A percentile compares a stretch with the other conserved stretches of the same genome.
phyloP scores from a whole-genome alignment of 2,888 invertebrate genomes.

The Fissipunctia ypsillon region DNA sequence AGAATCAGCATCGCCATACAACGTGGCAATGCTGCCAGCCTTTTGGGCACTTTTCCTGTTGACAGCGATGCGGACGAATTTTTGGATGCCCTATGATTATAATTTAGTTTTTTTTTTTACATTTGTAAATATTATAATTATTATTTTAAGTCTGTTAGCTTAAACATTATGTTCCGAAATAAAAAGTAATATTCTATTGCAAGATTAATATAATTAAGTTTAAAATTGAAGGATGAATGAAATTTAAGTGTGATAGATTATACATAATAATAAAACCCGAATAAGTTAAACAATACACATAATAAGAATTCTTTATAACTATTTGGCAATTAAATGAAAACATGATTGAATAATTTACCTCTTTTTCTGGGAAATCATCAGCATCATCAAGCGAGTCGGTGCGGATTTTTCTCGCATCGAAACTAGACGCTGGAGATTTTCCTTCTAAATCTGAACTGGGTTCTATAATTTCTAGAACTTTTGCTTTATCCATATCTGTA shows the following conservation, averaged over 20 bases:
- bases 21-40: too few relatives aligned
- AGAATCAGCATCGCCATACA: too few relatives aligned
- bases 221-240: neutral
- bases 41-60: too few relatives aligned
- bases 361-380: slow-evolving; percentile 89
- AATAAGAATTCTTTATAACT: neutral
- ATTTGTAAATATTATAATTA: too few relatives aligned
- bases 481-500: slow-evolving; percentile 89
- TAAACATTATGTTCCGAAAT: too few relatives aligned
- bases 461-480: slow-evolving; percentile 89
- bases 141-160: too few relatives aligned
- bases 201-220: neutral
- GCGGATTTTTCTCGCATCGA: slow-evolving; percentile 86
- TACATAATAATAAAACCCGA: neutral
- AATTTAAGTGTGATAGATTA: neutral
- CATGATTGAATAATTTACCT: slow-evolving; percentile 72
- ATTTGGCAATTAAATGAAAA: neutral
- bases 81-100: too few relatives aligned
- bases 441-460: slow-evolving; percentile 85
- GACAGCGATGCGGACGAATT: too few relatives aligned
- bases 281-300: neutral
- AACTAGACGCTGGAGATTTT: slow-evolving; percentile 82
- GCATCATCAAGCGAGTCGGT: slow-evolving; percentile 89
- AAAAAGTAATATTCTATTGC: neutral
- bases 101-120: too few relatives aligned